A percentile compares a stretch with the other conserved stretches of the same genome.
These are phyloP conservation scores for Pelochelys cantorii DNA, from an alignment of 2,797 vertebrate species.

Conservation along the genomic window DNA sequence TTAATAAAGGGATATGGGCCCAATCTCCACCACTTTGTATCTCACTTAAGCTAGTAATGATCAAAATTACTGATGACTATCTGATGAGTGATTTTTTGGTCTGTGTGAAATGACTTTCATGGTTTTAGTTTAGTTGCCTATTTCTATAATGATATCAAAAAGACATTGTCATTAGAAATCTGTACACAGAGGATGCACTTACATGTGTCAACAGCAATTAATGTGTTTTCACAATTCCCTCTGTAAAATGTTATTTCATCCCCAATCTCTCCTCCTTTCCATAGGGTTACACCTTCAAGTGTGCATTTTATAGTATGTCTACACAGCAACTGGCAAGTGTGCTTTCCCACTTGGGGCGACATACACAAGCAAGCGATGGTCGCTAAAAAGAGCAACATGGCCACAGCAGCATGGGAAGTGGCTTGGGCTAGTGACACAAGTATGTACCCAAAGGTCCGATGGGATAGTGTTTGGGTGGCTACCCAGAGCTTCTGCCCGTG, in stretches of 20 bases:
- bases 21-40: background rate
- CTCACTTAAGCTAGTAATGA: background rate
- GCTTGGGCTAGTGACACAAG: background rate
- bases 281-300: background rate
- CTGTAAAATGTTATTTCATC: fast-evolving
- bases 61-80: background rate
- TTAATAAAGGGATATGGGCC: background rate
- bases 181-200: background rate
- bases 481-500: background rate
- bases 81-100: background rate
- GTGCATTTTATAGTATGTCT: background rate
- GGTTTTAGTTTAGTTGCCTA: background rate
- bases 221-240: background rate
- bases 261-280: background rate
- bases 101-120: background rate
- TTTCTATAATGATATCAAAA: background rate
- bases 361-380: background rate
- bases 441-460: background rate
- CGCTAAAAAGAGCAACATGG: background rate
- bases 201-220: background rate
- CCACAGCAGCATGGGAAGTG: background rate
- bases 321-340: background rate
- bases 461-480: background rate
- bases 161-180: background rate
- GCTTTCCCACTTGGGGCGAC: background rate